A percentile compares a stretch with the other conserved stretches of the same genome.
Conservation (phyloP, 2,113 vertebrate species). For the Sander lucioperca region DNA sequence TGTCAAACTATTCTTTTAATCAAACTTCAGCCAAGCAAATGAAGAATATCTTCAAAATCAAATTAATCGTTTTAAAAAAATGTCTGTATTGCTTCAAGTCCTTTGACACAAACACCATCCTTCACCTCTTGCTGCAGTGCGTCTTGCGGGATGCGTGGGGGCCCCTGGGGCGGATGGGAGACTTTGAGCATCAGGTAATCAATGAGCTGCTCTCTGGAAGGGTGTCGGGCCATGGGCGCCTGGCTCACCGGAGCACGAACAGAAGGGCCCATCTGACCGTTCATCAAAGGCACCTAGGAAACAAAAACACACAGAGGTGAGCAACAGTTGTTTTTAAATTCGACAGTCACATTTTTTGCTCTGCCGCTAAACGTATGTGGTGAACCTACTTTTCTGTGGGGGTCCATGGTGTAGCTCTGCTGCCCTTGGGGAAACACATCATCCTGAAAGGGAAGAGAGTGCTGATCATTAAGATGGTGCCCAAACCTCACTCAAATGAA, state of each 20-base stretch:
- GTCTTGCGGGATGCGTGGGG: slow-evolving; percentile 86
- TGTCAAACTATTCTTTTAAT: not conserved
- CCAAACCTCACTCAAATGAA: not conserved
- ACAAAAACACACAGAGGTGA: not conserved
- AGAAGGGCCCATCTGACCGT: slow-evolving; percentile 92
- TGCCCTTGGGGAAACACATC: slow-evolving; percentile 89
- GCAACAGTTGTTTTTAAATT: not conserved
- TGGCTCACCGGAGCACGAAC: slow-evolving; percentile 88
- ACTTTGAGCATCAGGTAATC: slow-evolving; percentile 98
- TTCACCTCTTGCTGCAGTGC: slow-evolving; percentile 90
- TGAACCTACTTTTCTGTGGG: slow-evolving; percentile 89
- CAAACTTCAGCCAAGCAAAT: not conserved
- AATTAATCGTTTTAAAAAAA: too few species aligned
- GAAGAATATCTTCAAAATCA: not conserved
- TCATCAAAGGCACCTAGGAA: slow-evolving; percentile 93
- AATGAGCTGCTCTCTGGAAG: slow-evolving; percentile 96
- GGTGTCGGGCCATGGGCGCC: slow-evolving; percentile 91
- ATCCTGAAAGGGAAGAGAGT: slow-evolving; percentile 81
- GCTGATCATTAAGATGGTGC: not conserved
- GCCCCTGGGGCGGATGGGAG: slow-evolving; percentile 88
- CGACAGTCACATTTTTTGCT: not conserved
- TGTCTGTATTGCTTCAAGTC: not conserved
- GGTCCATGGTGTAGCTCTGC: slow-evolving; percentile 89
- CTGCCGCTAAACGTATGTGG: not conserved
- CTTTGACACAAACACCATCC: not conserved